Base-by-base conservation (phyloP, 2,888 invertebrate species). In the Parnassius glacialis region DNA sequence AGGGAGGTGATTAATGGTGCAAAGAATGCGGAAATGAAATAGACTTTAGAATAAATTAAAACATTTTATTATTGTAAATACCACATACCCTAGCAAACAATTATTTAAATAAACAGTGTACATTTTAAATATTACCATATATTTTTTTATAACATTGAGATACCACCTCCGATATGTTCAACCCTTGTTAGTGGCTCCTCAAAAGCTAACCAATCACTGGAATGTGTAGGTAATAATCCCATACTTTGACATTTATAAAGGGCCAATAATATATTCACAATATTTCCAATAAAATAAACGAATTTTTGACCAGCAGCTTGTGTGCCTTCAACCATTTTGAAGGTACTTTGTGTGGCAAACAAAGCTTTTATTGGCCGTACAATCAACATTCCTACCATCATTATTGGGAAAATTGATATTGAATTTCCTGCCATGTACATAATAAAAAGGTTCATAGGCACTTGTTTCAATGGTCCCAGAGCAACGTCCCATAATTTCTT, bases 401-500 rank as follows among this genome's bases (percentile, higher is more conserved):
- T 99, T 55, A 99, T 99, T 0, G 99, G 99, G 77, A 99, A 99
- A 74, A 99, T 99, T 0, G 99, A 99, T 75, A 99, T 99, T 0
- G 99, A 98, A 84, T 98, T 99, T 16, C 99, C 99, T 59, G 99
- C 98, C 99, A 99, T 99, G 87, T 99, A 99, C 98, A 99, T 99
- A 65, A 99, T 98, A 83, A 99, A 98, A 66, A 99, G 92, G 87
- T 99, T 99, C 99, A 99, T 99, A 0, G 99, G 99, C 69, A 97
- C 97, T 92, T 97, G 98, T 84, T 99, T 99, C 44, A 99, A 84
- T 2, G 99, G 99, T 0, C 97, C 98, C 16, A 99, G 85, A 0
- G 99, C 99, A 58, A 99, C 93, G 80, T 99, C 99, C 99, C 99
- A 99, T 57, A 98, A 96, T 81, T 98, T 97, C 82, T 98, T 98